Percentiles rank a stretch among this genome's conserved stretches.
Evolutionary conservation across 2,113 vertebrate species (phyloP).

Genomic region (Lepus europaeus): DNA sequence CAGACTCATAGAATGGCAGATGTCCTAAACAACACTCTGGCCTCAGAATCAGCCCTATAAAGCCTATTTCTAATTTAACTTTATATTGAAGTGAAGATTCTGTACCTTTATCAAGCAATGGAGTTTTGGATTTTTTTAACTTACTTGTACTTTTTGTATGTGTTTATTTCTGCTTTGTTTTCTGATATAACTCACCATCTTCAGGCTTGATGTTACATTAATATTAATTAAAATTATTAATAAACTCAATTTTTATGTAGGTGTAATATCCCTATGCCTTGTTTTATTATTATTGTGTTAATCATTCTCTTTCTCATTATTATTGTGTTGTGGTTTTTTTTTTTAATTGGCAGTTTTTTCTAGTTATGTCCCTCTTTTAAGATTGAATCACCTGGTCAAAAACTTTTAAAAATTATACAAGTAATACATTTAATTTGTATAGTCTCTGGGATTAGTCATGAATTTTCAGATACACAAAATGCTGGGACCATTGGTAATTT

Average conservation of each 20-base stretch:
- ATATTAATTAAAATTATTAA: neutral
- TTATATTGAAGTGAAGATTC: neutral
- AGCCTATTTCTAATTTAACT: neutral
- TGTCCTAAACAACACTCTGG: too few relatives aligned
- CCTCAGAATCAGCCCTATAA: neutral
- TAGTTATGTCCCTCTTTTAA: neutral
- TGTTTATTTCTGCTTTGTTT: neutral
- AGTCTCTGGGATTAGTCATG: neutral
- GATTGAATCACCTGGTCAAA: neutral
- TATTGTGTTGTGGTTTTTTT: neutral
- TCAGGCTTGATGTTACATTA: neutral
- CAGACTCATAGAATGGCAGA: too few relatives aligned
- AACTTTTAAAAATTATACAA: neutral
- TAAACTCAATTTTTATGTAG: neutral
- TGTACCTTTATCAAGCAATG: neutral
- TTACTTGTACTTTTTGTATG: neutral
- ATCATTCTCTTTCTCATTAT: neutral
- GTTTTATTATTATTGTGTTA: neutral
- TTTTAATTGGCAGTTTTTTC: neutral
- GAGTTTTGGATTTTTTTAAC: neutral
- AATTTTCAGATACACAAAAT: constrained; percentile 5
- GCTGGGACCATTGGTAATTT: neutral
- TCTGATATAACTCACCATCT: neutral
- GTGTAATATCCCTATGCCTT: neutral
- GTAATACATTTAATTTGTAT: neutral